Evolutionary conservation across 2,113 vertebrate species (phyloP), one percentile per base, ranked within the genome.

Genomic region (Marmota monax): DNA sequence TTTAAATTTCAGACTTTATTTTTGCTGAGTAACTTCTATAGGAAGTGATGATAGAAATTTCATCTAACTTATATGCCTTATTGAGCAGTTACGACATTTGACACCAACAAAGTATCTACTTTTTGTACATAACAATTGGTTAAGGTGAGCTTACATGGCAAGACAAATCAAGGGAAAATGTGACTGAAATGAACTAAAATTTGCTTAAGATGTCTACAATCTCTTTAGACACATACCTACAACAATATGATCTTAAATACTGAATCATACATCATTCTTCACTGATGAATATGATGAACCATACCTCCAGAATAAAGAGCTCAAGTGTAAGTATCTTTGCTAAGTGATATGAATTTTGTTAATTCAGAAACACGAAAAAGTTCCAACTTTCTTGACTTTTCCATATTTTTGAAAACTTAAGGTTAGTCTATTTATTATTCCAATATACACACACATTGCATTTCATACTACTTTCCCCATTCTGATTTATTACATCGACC

Each of bases 361-460:
- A 94, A 65, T 74, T 61, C 61, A 88, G 34, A 92, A 82, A 87
- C 72, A n/a, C 32, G 7, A 90, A 86, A 92, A 3, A 91, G 7
- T 83, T 53, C 12, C 67, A 78, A 70, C 6, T 89, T 39, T 39
- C 13, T 87, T 83, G 32, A 77, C 70, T 82, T 80, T 58, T 73
- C 12, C 29, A 23, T 65, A 69, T 48, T 90, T 90, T 90, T 94
- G 53, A 97, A 96, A 95, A 74, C 0, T 45, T 85, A 92, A 95
- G 34, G 1, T 51, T 39, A 92, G 22, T 2, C 32, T 78, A 25
- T 22, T 86, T 90, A 6, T 63, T 91, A 94, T 95, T 67, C n/a
- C 88, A 76, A 79, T 29, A 90, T 11, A 67, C 20, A 23, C 25
- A 65, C 25, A 65, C 51, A 74, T 39, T 88, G 2, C 32, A 80